Conservation (phyloP, 2,113 vertebrate species). For the Gobio gobio region DNA sequence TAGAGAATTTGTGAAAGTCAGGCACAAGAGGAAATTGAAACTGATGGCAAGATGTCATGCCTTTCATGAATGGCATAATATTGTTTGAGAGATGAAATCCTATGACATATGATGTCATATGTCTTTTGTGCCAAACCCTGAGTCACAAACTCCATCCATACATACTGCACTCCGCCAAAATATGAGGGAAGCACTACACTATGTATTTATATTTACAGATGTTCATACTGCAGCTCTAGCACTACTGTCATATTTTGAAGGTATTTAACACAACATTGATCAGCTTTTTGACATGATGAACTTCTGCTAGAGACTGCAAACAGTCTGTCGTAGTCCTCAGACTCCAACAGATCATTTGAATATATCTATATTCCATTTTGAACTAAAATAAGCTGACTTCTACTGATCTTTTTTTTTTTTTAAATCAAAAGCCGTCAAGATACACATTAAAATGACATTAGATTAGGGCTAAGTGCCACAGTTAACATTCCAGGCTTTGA, state of each 20-base stretch:
- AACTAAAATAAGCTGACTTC: neutral
- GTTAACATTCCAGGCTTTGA: too few relatives aligned
- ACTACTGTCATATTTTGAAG: neutral
- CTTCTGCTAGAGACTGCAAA: neutral
- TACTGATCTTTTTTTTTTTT: too few relatives aligned
- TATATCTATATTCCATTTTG: neutral
- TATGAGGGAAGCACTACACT: neutral
- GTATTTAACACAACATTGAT: neutral
- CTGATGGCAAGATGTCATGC: conserved; percentile 10
- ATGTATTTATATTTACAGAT: neutral
- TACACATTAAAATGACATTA: neutral
- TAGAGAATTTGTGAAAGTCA: neutral
- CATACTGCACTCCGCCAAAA: neutral
- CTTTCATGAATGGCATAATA: neutral
- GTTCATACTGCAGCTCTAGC: neutral
- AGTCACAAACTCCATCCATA: conserved; percentile 31
- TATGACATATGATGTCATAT: neutral
- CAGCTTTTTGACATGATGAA: neutral
- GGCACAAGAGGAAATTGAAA: conserved; percentile 18
- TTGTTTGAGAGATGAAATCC: neutral
- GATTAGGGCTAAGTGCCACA: neutral
- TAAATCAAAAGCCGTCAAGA: neutral
- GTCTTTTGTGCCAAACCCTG: neutral
- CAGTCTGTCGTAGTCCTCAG: neutral
- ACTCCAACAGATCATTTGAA: neutral